These are phyloP conservation scores for Orthonevra nobilis DNA, from an alignment of 2,888 invertebrate genomes.

Conservation along the genomic window DNA sequence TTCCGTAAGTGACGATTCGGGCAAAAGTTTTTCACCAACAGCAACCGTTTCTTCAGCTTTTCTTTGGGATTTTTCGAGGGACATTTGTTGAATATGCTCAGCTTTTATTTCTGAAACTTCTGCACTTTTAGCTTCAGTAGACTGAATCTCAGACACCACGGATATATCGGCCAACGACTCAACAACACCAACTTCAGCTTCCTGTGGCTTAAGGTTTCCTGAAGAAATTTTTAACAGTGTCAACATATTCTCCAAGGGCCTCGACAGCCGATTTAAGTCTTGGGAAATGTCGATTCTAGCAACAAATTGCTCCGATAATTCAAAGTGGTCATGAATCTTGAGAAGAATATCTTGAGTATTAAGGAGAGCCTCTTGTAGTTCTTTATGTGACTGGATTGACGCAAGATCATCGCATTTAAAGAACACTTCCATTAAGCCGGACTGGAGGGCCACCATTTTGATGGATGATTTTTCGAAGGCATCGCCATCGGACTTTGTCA, in stretches of 20 bases:
- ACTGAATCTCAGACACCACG: conserved; percentile 18
- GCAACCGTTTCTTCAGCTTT: no score
- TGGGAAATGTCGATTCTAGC: conserved; percentile 39
- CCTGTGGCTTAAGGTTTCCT: neutral
- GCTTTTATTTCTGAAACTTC: neutral
- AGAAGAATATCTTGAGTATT: conserved; percentile 30
- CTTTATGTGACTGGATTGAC: neutral
- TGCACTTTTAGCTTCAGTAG: neutral
- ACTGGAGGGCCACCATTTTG: conserved; percentile 75
- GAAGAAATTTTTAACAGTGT: conserved; percentile 9
- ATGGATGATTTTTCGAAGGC: conserved; percentile 73
- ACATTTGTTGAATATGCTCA: neutral
- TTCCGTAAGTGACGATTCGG: no score
- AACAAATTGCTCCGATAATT: conserved; percentile 32
- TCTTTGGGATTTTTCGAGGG: no score
- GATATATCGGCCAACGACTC: neutral
- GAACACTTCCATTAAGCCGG: conserved; percentile 76
- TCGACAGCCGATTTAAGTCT: conserved; percentile 31
- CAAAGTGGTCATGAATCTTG: conserved; percentile 52
- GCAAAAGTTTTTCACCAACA: no score
- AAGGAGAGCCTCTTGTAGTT: conserved; percentile 16
- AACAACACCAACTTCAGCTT: neutral
- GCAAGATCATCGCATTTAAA: conserved; percentile 74
- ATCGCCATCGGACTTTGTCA: conserved; percentile 27
- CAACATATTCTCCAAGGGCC: conserved; percentile 23